Percentiles rank a stretch among this genome's conserved stretches.
phyloP scores from a whole-genome alignment of 2,888 invertebrate genomes.

The Galerucella pusilla region DNA sequence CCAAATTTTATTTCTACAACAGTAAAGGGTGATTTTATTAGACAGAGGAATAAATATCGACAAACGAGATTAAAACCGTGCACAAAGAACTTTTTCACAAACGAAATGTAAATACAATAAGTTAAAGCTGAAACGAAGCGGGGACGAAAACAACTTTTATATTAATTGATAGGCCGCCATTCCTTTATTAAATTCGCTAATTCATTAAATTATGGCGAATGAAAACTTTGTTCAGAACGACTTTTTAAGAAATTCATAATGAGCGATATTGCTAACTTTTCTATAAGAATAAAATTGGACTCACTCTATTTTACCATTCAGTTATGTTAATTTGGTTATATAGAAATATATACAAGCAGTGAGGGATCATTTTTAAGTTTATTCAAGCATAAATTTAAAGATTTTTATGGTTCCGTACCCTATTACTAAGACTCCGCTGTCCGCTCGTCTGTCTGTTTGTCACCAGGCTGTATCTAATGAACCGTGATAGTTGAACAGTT shows the following conservation, averaged over 20 bases:
- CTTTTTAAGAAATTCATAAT: conserved; percentile 56
- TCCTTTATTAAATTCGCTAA: conserved; percentile 53
- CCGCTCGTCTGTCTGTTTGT: no score
- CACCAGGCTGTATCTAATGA: no score
- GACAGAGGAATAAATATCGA: conserved; percentile 50
- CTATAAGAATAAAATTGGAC: conserved; percentile 52
- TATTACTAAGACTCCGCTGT: no score
- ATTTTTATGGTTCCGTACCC: no score
- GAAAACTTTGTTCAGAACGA: conserved; percentile 53
- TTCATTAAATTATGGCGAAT: conserved; percentile 55
- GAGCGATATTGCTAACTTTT: conserved; percentile 51
- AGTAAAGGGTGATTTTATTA: conserved; percentile 33
- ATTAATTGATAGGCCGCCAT: conserved; percentile 49
- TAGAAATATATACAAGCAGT: no score
- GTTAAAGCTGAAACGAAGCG: conserved; percentile 43
- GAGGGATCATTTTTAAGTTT: no score
- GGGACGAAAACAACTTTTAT: conserved; percentile 43
- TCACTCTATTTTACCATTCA: conserved; percentile 58
- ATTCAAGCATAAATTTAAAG: no score
- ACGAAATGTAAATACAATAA: conserved; percentile 49
- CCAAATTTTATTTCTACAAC: neutral
- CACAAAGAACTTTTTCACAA: conserved; percentile 43
- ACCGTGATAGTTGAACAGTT: no score
- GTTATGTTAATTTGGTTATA: conserved; percentile 64
- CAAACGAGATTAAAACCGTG: conserved; percentile 36